Conservation (phyloP, 2,797 vertebrate genomes). For the Macroramphosus scolopax region DNA sequence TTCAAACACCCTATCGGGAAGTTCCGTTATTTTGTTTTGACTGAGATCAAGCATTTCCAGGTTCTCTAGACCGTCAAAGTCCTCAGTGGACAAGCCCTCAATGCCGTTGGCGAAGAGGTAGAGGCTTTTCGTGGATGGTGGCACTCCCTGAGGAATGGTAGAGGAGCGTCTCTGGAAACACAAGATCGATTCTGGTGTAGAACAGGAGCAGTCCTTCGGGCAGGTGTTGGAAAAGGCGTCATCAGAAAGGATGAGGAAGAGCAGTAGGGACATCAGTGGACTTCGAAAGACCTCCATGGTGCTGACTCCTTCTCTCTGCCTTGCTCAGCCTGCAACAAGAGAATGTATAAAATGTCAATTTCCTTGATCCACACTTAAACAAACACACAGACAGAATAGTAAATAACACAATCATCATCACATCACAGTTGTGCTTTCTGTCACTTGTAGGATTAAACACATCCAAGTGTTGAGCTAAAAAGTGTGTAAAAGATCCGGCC, state of each 20-base stretch:
- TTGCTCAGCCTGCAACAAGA: conserved; percentile 63
- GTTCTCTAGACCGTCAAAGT: conserved; percentile 80
- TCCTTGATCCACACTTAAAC: not conserved
- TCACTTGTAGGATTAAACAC: no score
- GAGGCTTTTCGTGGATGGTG: conserved; percentile 75
- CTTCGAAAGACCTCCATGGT: conserved; percentile 73
- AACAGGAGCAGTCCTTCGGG: conserved; percentile 84
- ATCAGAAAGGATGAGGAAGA: conserved; percentile 66
- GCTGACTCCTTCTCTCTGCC: conserved; percentile 47
- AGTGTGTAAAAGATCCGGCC: not conserved
- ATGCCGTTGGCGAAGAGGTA: conserved; percentile 91
- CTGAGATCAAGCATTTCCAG: conserved; percentile 92
- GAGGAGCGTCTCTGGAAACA: conserved; percentile 81
- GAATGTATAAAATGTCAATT: conserved; percentile 20
- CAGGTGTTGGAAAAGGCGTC: conserved; percentile 69
- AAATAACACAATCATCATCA: no score
- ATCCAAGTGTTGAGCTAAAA: not conserved
- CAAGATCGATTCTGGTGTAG: conserved; percentile 79
- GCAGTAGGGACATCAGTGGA: conserved; percentile 64
- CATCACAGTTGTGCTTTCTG: not conserved
- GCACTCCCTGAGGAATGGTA: conserved; percentile 79
- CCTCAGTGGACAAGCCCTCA: conserved; percentile 74
- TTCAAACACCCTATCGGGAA: conserved; percentile 86
- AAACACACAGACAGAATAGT: conserved; percentile 2
- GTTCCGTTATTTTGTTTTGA: conserved; percentile 86